These are phyloP conservation scores for Antigone vipio DNA, from an alignment of 2,113 vertebrate genomes.

Conservation along the genomic window DNA sequence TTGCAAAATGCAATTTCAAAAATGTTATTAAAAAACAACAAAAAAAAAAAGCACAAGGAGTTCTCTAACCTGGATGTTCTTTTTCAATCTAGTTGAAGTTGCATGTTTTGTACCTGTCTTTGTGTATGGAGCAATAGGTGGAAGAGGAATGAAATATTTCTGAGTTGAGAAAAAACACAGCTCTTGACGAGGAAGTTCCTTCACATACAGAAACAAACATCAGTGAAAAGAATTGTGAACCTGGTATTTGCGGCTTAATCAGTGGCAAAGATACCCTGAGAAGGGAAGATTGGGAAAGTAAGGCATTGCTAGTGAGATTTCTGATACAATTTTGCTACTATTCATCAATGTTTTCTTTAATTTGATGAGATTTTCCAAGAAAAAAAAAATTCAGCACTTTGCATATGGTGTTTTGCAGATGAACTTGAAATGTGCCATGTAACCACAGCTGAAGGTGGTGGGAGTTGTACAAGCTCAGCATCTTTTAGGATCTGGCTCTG, in stretches of 20 bases:
- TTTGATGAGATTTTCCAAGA: background rate
- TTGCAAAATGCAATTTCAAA: background rate
- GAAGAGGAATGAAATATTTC: background rate
- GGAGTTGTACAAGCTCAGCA: conserved; percentile 25
- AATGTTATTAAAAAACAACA: background rate
- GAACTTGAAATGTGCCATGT: background rate
- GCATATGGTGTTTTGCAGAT: background rate
- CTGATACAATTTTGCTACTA: background rate
- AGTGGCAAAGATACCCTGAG: background rate
- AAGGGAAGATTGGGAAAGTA: background rate
- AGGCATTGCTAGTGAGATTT: background rate
- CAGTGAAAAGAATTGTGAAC: background rate
- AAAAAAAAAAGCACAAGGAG: background rate
- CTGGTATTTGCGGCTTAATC: background rate
- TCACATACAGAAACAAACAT: background rate
- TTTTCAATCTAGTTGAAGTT: background rate
- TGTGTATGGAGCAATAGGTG: background rate
- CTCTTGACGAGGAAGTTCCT: background rate
- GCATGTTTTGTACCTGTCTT: background rate
- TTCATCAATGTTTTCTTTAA: background rate
- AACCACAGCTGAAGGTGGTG: conserved; percentile 31
- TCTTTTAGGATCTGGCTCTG: conserved; percentile 19
- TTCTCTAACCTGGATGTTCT: background rate
- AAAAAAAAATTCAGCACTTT: background rate
- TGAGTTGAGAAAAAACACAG: background rate